Evolutionary conservation across 2,113 vertebrate genomes (phyloP).

Genomic region (Tragelaphus imberbis): DNA sequence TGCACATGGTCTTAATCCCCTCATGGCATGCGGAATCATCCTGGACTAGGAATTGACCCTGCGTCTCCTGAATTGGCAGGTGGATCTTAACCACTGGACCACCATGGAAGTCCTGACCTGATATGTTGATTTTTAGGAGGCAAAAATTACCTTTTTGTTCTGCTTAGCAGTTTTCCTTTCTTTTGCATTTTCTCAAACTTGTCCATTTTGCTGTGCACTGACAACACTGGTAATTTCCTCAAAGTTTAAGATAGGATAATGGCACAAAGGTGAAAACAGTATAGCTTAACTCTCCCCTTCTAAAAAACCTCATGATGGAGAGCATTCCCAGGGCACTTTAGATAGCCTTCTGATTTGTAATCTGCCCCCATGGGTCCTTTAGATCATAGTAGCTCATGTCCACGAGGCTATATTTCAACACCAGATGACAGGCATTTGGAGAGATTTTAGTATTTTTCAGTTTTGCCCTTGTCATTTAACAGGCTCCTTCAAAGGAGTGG

Average conservation of each 20-base stretch:
- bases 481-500: constrained; percentile 13
- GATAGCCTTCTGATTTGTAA: not conserved
- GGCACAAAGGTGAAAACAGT: not conserved
- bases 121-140: not conserved
- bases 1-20: not conserved
- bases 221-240: not conserved
- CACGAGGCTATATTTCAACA: not conserved
- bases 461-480: constrained; percentile 26
- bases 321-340: not conserved
- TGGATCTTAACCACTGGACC: not conserved
- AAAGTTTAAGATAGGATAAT: not conserved
- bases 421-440: not conserved
- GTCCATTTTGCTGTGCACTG: not conserved
- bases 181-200: not conserved
- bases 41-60: not conserved
- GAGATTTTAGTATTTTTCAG: constrained; percentile 20
- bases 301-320: not conserved
- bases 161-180: not conserved
- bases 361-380: not conserved
- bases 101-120: not conserved
- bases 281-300: not conserved
- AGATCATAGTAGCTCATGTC: not conserved
- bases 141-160: not conserved
- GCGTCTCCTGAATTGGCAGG: not conserved
- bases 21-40: not conserved